Conservation (phyloP, 2,797 vertebrate species). For the Chrysocyon brachyurus region DNA sequence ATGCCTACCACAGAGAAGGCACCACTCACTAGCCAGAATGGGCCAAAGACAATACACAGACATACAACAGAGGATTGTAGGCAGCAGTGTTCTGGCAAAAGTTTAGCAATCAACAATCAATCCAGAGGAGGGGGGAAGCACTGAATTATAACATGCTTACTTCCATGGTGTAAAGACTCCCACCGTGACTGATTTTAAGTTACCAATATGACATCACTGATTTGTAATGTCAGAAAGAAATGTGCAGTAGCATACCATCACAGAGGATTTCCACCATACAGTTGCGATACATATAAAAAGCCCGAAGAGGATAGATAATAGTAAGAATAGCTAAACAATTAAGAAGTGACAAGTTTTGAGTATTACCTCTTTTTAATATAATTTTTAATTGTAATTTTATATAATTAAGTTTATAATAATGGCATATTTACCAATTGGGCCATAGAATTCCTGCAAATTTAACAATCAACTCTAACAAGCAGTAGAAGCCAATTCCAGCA, state of each 20-base stretch:
- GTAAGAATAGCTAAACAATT: background rate
- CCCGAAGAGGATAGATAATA: background rate
- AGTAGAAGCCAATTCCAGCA: background rate
- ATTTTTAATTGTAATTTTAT: background rate
- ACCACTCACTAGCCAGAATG: background rate
- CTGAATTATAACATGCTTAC: background rate
- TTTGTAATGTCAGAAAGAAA: background rate
- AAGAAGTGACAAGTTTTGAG: background rate
- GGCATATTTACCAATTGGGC: background rate
- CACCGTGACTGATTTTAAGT: background rate
- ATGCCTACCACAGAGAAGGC: background rate
- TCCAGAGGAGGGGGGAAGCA: background rate
- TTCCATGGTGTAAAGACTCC: background rate
- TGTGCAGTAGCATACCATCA: background rate
- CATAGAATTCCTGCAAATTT: background rate
- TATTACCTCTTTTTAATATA: background rate
- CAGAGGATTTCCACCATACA: background rate
- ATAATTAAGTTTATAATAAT: background rate
- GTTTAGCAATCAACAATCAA: background rate
- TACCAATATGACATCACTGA: background rate
- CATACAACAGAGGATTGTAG: background rate
- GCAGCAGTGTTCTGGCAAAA: background rate
- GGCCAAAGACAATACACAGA: background rate
- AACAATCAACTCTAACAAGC: background rate
- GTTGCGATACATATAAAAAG: background rate